These are phyloP conservation scores for Etia nguti DNA, from an alignment of 2,113 vertebrate genomes.

Conservation along the genomic window DNA sequence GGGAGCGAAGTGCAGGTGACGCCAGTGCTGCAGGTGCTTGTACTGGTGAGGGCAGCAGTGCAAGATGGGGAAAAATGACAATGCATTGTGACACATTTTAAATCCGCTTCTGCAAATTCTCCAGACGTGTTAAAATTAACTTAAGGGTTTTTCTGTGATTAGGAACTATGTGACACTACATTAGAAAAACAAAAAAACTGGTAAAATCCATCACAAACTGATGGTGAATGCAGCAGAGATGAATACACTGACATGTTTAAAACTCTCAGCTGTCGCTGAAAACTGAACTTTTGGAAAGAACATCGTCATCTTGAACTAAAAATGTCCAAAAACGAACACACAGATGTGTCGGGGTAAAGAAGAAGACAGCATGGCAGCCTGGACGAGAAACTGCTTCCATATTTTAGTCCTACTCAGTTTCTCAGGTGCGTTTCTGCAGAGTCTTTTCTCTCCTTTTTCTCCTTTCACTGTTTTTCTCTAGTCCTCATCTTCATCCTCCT, in stretches of 20 bases:
- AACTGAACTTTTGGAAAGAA: not conserved
- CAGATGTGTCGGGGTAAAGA: not conserved
- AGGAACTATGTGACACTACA: slow-evolving; percentile 9
- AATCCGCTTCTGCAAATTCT: not conserved
- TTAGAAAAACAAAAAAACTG: slow-evolving; percentile 4
- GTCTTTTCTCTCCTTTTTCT: slow-evolving; percentile 18
- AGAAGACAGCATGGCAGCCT: slow-evolving; percentile 21
- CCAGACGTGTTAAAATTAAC: slow-evolving; percentile 8
- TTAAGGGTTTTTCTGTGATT: not conserved
- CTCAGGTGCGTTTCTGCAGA: slow-evolving; percentile 10
- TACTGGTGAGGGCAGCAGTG: not conserved
- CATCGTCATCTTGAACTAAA: not conserved
- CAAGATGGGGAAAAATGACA: not conserved
- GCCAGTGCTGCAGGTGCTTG: not conserved
- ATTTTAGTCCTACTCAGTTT: slow-evolving; percentile 46
- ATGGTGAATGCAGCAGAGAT: slow-evolving; percentile 31
- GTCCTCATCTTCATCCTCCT: slow-evolving; percentile 63
- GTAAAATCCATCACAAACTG: slow-evolving; percentile 19
- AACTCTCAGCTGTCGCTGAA: not conserved
- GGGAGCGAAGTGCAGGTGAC: not conserved
- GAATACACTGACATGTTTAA: slow-evolving; percentile 34
- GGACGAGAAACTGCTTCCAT: slow-evolving; percentile 32
- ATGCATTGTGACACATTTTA: slow-evolving; percentile 21
- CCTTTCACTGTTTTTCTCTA: slow-evolving; percentile 44
- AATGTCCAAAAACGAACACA: slow-evolving; percentile 12